Evolutionary conservation across 1,140 invertebrate species (phyloP).

Genomic region (Apis dorsata): DNA sequence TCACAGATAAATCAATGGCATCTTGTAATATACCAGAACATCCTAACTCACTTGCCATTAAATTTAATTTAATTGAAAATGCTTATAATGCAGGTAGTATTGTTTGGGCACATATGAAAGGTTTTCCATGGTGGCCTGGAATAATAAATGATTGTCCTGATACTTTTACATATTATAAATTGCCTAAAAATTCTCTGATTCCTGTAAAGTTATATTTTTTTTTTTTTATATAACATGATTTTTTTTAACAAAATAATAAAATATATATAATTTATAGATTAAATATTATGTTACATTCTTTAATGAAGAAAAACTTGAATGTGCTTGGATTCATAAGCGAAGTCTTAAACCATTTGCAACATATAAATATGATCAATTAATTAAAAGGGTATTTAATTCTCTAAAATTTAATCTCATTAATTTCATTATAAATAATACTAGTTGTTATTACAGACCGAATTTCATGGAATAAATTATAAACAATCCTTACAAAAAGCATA

Average conservation of each 20-base stretch:
- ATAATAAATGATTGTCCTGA: slow-evolving; percentile 87
- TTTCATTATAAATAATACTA: neutral
- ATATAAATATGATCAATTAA: slow-evolving; percentile 66
- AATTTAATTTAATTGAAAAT: slow-evolving; percentile 81
- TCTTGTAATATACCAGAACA: slow-evolving; percentile 80
- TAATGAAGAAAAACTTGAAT: slow-evolving; percentile 78
- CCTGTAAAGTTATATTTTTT: slow-evolving; percentile 76
- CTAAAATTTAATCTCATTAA: neutral
- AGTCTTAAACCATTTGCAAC: slow-evolving; percentile 75
- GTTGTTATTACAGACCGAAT: slow-evolving; percentile 25
- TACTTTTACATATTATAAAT: slow-evolving; percentile 82
- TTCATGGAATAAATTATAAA: slow-evolving; percentile 30
- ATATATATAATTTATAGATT: slow-evolving; percentile 76
- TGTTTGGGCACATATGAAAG: slow-evolving; percentile 83
- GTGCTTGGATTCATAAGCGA: slow-evolving; percentile 80
- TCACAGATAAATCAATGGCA: slow-evolving; percentile 78
- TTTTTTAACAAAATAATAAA: slow-evolving; percentile 14
- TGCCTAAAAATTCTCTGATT: slow-evolving; percentile 78
- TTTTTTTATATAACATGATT: neutral
- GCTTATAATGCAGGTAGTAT: slow-evolving; percentile 83
- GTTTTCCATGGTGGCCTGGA: slow-evolving; percentile 87
- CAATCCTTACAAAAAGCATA: slow-evolving; percentile 71
- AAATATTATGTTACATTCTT: slow-evolving; percentile 85
- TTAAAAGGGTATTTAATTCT: slow-evolving; percentile 50
- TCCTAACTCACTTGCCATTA: slow-evolving; percentile 46